Base-by-base conservation (phyloP, 2,888 invertebrate genomes). In the Leptopilina myrica region DNA sequence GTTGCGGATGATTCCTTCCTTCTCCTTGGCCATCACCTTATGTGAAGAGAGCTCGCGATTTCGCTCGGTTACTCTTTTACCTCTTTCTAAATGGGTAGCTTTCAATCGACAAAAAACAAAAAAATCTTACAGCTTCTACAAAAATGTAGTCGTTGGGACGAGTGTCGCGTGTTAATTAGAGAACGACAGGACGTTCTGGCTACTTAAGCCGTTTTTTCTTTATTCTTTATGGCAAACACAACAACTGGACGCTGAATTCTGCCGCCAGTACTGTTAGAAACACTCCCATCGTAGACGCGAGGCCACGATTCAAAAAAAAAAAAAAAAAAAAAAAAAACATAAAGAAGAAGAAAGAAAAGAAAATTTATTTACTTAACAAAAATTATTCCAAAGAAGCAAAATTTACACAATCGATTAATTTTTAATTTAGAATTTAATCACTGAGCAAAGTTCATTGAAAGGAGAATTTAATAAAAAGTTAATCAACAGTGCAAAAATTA, bases 61-160 rank as follows among this genome's bases (percentile, higher is more conserved):
- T 73, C 82, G 80, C 79, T 76, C 76, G 80, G 80, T 82, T 80
- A 78, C 80, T 79, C 82, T 80, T 46, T 78, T 76, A 77, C 78
- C 78, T 77, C 80, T 80, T 82, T 76, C 76, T 82, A 80, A 66
- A 66, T 66, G 65, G 65, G 46, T 69, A 69, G 53, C 69, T 69
- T 46, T 49, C 49, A 11, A 33, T 33, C 11, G 49, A 49, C 6
- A 20, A n/a, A 5, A 56, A 53, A 56, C 56, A 73, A 73, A 73
- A 59, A 73, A 73, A 73, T 73, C 53, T 73, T 73, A 33, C 56
- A 73, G 73, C 56, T 73, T 53, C 73, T 53, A 73, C 33, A 73
- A 73, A 73, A 73, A 73, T 73, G 56, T 73, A 73, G 73, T 53
- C 73, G 73, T 33, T 73, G 73, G n/a, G 73, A 73, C 73, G 73